Percentiles rank a stretch among this genome's conserved stretches.
Conservation (phyloP, 2,113 vertebrate genomes). For the Erpornis zantholeuca region DNA sequence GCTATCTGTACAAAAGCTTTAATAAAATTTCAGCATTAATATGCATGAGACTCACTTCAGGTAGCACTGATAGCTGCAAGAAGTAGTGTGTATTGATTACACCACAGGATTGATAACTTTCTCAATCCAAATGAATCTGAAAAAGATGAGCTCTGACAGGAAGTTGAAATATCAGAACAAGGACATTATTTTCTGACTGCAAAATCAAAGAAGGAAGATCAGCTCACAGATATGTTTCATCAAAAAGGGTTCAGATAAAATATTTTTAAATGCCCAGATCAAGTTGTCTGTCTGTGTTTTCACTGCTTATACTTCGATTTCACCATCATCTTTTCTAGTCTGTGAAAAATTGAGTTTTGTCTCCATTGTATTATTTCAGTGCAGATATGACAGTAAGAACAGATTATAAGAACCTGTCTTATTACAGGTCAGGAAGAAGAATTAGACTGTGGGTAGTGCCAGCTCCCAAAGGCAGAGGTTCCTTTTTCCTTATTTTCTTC, state of each 20-base stretch:
- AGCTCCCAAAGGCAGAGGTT: neutral
- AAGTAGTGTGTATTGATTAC: neutral
- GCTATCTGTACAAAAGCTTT: slow-evolving; percentile 23
- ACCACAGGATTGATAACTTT: neutral
- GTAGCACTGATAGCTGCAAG: neutral
- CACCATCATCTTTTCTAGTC: neutral
- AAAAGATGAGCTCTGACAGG: neutral
- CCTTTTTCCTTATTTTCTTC: neutral
- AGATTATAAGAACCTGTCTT: neutral
- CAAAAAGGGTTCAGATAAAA: neutral
- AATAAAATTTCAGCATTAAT: slow-evolving; percentile 44
- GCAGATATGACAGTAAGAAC: neutral
- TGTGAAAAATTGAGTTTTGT: neutral
- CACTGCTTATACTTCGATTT: neutral
- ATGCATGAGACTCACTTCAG: neutral
- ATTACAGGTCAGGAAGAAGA: neutral
- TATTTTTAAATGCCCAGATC: neutral
- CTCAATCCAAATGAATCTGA: neutral
- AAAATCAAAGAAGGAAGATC: neutral
- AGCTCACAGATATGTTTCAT: neutral
- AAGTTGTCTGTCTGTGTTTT: neutral
- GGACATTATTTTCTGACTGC: neutral
- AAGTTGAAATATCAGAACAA: neutral
- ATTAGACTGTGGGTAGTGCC: neutral
- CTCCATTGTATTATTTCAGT: neutral